A percentile compares a stretch with the other conserved stretches of the same genome.
phyloP scores from a whole-genome alignment of 2,888 invertebrate genomes.

The Xanthostigma xanthostigma region DNA sequence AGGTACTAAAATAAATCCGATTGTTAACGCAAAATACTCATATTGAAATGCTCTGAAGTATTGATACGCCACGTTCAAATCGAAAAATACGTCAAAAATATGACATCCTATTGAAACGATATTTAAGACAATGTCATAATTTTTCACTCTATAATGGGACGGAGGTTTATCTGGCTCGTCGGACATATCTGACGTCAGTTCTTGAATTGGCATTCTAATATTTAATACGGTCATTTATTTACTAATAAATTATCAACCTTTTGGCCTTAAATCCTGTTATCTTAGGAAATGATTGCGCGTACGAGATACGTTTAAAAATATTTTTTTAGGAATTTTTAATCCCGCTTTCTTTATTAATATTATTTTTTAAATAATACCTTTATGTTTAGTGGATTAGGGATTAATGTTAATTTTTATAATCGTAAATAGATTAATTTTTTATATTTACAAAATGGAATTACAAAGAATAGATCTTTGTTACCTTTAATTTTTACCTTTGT shows the following conservation, averaged over 20 bases:
- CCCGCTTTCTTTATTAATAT: too few species aligned
- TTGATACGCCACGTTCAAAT: constrained; percentile 51
- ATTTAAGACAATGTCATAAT: neutral
- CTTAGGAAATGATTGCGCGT: too few species aligned
- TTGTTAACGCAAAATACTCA: constrained; percentile 50
- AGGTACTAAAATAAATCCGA: constrained; percentile 55
- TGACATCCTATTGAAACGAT: constrained; percentile 46
- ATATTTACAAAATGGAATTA: too few species aligned
- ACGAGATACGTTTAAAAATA: too few species aligned
- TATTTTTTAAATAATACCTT: too few species aligned
- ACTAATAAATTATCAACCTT: neutral
- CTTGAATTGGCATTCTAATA: neutral
- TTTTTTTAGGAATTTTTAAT: too few species aligned
- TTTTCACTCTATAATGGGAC: neutral
- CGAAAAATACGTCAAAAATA: constrained; percentile 50
- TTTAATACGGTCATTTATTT: neutral
- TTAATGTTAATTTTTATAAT: too few species aligned
- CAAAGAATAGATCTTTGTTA: too few species aligned
- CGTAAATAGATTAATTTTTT: too few species aligned
- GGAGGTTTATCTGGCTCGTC: neutral
- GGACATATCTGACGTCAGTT: neutral
- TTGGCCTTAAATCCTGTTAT: too few species aligned
- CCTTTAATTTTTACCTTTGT: too few species aligned
- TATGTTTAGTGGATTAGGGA: too few species aligned
- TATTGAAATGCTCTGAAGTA: constrained; percentile 40